Percentiles rank a stretch among this genome's conserved stretches.
phyloP scores from a whole-genome alignment of 2,888 invertebrate species.

The Bellardia bayeri region DNA sequence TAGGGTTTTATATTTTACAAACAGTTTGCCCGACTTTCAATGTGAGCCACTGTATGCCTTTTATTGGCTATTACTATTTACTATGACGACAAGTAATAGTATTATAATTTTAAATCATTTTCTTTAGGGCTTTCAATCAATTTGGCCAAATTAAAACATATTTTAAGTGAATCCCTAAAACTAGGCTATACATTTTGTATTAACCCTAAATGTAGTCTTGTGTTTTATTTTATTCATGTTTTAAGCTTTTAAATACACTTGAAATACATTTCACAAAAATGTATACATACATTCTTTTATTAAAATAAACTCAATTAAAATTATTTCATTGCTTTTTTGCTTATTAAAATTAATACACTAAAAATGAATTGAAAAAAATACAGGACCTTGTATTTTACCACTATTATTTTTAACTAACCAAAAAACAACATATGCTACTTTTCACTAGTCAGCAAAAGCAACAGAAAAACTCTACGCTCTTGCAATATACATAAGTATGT shows the following conservation, averaged over 20 bases:
- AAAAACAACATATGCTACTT: slow-evolving; percentile 63
- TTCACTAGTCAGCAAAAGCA: slow-evolving; percentile 42
- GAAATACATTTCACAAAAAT: slow-evolving; percentile 3
- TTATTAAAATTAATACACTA: slow-evolving; percentile 16
- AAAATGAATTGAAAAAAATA: background rate
- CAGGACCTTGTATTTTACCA: slow-evolving; percentile 34
- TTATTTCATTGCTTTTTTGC: slow-evolving; percentile 38
- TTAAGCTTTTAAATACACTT: slow-evolving; percentile 29
- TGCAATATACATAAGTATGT: background rate
- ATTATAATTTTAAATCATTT: too few species aligned
- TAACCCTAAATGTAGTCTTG: slow-evolving; percentile 7
- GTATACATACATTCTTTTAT: background rate
- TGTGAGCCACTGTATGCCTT: too few species aligned
- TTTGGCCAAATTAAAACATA: too few species aligned
- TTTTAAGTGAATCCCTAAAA: slow-evolving; percentile 1
- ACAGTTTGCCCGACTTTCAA: too few species aligned
- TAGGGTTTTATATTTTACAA: too few species aligned
- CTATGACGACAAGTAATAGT: too few species aligned
- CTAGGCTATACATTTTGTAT: background rate
- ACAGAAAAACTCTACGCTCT: background rate
- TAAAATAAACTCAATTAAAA: slow-evolving; percentile 65
- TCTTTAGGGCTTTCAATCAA: too few species aligned
- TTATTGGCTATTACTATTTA: too few species aligned
- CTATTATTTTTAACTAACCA: slow-evolving; percentile 57
- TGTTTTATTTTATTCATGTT: background rate